Evolutionary conservation across 2,888 invertebrate genomes (phyloP).

Genomic region (Eristalinus aeneus): DNA sequence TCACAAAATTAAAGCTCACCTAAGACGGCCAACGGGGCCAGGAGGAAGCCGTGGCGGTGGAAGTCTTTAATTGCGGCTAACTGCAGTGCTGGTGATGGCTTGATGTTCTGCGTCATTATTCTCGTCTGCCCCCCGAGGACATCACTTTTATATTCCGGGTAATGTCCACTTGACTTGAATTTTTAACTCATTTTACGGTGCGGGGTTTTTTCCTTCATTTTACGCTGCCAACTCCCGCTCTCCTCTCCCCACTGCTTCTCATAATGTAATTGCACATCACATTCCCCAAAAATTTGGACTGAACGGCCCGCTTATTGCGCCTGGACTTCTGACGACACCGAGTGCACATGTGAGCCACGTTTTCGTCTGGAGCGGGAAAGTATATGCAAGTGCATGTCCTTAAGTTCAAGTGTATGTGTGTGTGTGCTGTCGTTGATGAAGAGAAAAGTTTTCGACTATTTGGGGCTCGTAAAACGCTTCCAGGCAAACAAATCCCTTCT

Average conservation of each 20-base stretch:
- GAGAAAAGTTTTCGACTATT: constrained; percentile 54
- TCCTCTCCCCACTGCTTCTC: neutral
- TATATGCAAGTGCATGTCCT: constrained; percentile 4
- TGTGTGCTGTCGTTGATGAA: constrained; percentile 33
- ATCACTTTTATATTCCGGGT: constrained; percentile 58
- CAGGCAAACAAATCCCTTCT: constrained; percentile 25
- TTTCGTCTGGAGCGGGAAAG: neutral
- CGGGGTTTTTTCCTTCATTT: neutral
- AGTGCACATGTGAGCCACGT: neutral
- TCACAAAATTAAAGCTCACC: constrained; percentile 42
- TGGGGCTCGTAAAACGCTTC: constrained; percentile 55
- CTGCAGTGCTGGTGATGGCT: constrained; percentile 42
- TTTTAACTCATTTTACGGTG: constrained; percentile 23
- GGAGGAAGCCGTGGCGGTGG: constrained; percentile 8
- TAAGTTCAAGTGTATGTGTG: neutral
- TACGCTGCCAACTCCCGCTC: neutral
- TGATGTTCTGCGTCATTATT: constrained; percentile 52
- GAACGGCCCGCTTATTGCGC: constrained; percentile 23
- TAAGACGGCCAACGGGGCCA: constrained; percentile 37
- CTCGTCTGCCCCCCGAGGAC: constrained; percentile 34
- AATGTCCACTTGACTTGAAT: constrained; percentile 65
- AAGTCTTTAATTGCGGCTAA: constrained; percentile 68
- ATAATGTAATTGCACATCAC: constrained; percentile 54
- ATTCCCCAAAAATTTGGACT: constrained; percentile 27
- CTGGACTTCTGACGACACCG: constrained; percentile 23